phyloP scores from a whole-genome alignment of 2,113 vertebrate species.

The Piaya cayana region DNA sequence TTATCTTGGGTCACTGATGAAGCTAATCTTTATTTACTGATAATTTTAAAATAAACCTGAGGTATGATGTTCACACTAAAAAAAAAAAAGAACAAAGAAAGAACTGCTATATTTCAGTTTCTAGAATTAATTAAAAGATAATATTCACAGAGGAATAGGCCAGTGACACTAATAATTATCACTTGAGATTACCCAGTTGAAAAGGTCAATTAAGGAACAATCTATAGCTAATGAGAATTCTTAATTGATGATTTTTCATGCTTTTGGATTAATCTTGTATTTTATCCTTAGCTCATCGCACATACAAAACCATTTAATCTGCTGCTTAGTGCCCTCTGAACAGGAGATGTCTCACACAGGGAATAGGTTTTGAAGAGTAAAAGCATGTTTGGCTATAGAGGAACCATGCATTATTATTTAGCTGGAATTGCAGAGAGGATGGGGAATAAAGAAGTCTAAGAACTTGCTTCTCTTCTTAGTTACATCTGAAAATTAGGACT shows the following conservation, averaged over 20 bases:
- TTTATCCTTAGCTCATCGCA: slow-evolving; percentile 22
- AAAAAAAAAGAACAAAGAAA: slow-evolving; percentile 12
- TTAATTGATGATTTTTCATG: slow-evolving; percentile 74
- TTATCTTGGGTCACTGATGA: neutral
- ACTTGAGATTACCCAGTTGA: slow-evolving; percentile 64
- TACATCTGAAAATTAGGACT: neutral
- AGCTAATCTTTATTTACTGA: neutral
- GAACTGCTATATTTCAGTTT: slow-evolving; percentile 49
- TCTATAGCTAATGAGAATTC: slow-evolving; percentile 72
- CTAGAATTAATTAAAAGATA: slow-evolving; percentile 75
- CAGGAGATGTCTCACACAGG: neutral
- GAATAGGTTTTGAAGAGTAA: neutral
- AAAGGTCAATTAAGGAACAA: slow-evolving; percentile 68
- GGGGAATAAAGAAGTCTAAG: neutral
- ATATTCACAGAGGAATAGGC: slow-evolving; percentile 62
- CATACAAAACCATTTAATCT: neutral
- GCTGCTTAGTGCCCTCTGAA: neutral
- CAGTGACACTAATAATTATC: slow-evolving; percentile 72
- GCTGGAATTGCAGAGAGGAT: neutral
- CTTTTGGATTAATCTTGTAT: slow-evolving; percentile 12
- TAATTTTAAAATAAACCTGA: slow-evolving; percentile 27
- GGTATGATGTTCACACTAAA: neutral
- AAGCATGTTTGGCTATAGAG: neutral
- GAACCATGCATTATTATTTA: neutral
- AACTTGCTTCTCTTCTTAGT: neutral